Evolutionary conservation across 35 echinoderm and acorn worm species (phyloP), one percentile per base, ranked within the genome.

Genomic region (Eucidaris tribuloides): DNA sequence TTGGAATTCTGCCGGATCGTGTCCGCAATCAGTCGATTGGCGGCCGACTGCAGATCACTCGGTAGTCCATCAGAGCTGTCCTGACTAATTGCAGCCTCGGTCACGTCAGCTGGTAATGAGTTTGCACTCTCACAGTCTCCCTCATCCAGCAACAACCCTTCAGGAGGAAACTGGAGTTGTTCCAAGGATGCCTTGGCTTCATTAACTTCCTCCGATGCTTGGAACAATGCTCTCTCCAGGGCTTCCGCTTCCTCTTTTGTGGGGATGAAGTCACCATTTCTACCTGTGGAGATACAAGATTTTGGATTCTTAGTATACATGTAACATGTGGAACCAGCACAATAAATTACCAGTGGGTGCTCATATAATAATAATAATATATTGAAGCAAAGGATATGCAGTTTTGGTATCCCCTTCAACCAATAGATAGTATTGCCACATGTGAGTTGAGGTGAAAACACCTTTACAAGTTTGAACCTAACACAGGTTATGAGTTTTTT

Each of bases 221-320:
- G 82, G 23, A 93, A 86, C 7, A 99, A 61, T 3, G 90, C 84
- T 32, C 91, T 85, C 57, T 99, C 90, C 22, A 99, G 65, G 23
- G 77, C 96, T 46, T 99, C 96, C 14, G 84, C 84, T 20, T 99
- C 96, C 38, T 99, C 91, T 45, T 82, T 99, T 19, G 96, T 93
- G 22, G 91, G 84, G 43, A 88, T 71, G 22, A 85, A 71, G 45
- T 91, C 95, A 17, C 95, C 96, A 93, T 99, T 99, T 77, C 90
- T 99, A 45, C 87, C 96, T 93, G 83, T 1, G 83, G 77, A 40
- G 41, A 19, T 19, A 84, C 33, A 49, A 44, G 20, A 68, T 9
- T 52, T 52, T 52, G 48, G n/a, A 52, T n/a, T n/a, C n/a, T n/a
- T n/a, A n/a, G n/a, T n/a, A n/a, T n/a, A n/a, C n/a, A n/a, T n/a